Evolutionary conservation across 2,888 invertebrate genomes (phyloP), one percentile per base, ranked within the genome.

Genomic region (Myopa tessellatipennis): DNA sequence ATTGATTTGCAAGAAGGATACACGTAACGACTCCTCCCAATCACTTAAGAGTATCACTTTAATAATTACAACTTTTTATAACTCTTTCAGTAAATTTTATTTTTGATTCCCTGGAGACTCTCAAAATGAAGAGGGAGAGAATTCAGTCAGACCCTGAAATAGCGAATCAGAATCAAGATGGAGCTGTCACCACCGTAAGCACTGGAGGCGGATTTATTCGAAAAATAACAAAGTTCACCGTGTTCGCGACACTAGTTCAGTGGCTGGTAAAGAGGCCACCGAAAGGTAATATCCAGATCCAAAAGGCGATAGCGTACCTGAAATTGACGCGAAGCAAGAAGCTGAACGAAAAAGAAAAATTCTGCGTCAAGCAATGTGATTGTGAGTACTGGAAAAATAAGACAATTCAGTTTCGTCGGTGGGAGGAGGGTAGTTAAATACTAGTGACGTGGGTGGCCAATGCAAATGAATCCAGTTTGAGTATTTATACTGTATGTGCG

Each of bases 1-100:
- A 89, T 90, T 76, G 89, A 91, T 86, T 88, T 85, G 82, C 78
- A 85, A 85, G 12, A 80, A 80, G 0, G 82, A 85, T 0, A 83
- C 84, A 4, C 50, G 88, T 88, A 81, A 77, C 86, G 77, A 38
- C 4, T 71, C 60, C 12, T 45, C 45, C 10, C 18, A 3, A 67
- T 34, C 14, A 52, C 52, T 10, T 65, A 0, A 18, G 14, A 58
- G 34, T 36, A 63, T 40, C 4, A 55, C 10, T 55, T n/a, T n/a
- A 55, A 5, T 8, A 14, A 4, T 55, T 40, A 65, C 8, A 1
- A 7, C 36, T 63, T 45, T 55, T 67, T 76, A 26, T 14, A 50
- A 8, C 14, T 50, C 40, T 68, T 7, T 0, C 74, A 88, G 88
- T 89, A 16, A 74, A 36, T 1, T 86, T 83, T 34, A 87, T 88